phyloP scores from a whole-genome alignment of 2,888 invertebrate genomes.

The Bedellia somnulentella region DNA sequence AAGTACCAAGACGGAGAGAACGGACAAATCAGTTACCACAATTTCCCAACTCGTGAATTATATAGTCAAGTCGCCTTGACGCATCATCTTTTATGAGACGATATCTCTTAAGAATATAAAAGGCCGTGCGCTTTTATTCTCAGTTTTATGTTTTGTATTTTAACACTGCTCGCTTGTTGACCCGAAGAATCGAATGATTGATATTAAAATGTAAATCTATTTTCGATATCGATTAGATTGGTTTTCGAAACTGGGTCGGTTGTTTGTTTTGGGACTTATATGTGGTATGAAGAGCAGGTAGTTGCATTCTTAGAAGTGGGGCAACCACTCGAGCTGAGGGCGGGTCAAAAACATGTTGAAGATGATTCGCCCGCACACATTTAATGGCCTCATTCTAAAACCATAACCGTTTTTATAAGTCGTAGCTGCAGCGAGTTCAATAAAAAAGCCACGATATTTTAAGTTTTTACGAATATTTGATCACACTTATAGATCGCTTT shows the following conservation, averaged over 20 bases:
- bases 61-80: too few species aligned
- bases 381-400: conserved; percentile 25
- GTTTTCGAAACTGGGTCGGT: conserved; percentile 29
- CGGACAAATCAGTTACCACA: too few species aligned
- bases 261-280: conserved; percentile 36
- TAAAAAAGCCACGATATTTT: neutral
- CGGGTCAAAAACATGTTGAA: conserved; percentile 13
- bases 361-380: conserved; percentile 11
- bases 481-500: neutral
- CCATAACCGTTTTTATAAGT: conserved; percentile 8
- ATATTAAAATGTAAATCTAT: too few species aligned
- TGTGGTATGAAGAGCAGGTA: conserved; percentile 49
- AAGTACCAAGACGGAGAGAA: too few species aligned
- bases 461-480: neutral
- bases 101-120: too few species aligned
- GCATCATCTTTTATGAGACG: too few species aligned
- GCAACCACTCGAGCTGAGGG: conserved; percentile 27
- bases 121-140: too few species aligned
- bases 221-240: conserved; percentile 19
- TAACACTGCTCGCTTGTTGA: too few species aligned
- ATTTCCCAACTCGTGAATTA: too few species aligned
- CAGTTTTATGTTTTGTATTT: too few species aligned
- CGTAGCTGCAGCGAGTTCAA: neutral
- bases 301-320: conserved; percentile 40
- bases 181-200: too few species aligned